phyloP scores from a whole-genome alignment of 2,797 vertebrate species.

The Coregonus ussuriensis region DNA sequence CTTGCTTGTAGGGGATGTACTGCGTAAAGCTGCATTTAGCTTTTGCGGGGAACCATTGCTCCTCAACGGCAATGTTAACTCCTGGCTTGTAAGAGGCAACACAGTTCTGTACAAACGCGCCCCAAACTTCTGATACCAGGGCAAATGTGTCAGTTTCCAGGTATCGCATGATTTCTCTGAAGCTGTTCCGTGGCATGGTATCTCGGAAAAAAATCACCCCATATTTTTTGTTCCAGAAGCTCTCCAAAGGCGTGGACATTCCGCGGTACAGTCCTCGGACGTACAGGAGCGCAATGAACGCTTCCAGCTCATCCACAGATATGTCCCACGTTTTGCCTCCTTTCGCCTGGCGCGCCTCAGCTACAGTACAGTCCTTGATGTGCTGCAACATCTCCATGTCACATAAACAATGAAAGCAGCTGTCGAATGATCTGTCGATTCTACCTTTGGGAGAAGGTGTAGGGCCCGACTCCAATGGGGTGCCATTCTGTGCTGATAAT shows the following conservation, averaged over 20 bases:
- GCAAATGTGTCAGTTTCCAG: constrained; percentile 11
- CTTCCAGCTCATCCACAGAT: background rate
- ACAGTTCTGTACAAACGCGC: constrained; percentile 13
- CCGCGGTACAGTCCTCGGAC: background rate
- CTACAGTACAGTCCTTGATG: background rate
- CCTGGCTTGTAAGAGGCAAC: constrained; percentile 25
- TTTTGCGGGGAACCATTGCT: constrained; percentile 21
- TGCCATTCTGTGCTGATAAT: background rate
- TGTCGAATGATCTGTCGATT: background rate
- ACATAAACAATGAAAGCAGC: background rate
- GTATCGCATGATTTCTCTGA: background rate
- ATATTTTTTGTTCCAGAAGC: constrained; percentile 8
- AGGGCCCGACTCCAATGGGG: background rate
- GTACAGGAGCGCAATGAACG: constrained; percentile 13
- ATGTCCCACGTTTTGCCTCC: background rate
- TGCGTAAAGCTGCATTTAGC: constrained; percentile 17
- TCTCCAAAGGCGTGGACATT: background rate
- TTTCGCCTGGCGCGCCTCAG: background rate
- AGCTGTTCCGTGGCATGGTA: constrained; percentile 6
- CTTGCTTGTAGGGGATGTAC: constrained; percentile 19
- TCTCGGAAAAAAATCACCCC: constrained; percentile 1
- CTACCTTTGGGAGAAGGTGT: background rate
- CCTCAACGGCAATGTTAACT: constrained; percentile 16
- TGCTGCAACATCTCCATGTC: background rate
- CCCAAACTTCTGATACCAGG: constrained; percentile 3